Percentiles rank a stretch among this genome's conserved stretches.
These are phyloP conservation scores for Sarotherodon lohbergeri DNA, from an alignment of 2,113 vertebrate species.

Conservation along the genomic window DNA sequence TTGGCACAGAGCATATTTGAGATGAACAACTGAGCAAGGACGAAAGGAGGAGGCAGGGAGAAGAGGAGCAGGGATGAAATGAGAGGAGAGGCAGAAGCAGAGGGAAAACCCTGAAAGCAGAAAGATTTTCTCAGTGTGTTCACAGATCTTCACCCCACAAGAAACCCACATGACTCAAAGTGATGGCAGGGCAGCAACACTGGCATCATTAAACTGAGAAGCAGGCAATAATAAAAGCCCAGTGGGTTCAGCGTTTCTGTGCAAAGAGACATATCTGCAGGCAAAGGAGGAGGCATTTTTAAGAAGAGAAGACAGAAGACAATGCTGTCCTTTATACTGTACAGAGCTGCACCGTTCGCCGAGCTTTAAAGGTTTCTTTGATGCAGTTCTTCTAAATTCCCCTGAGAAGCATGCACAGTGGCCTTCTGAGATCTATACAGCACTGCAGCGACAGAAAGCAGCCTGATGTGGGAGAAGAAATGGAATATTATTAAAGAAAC, in stretches of 20 bases:
- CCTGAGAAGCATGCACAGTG: not conserved
- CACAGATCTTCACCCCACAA: not conserved
- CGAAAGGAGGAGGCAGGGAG: not conserved
- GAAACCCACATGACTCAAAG: constrained; percentile 21
- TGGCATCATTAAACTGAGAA: constrained; percentile 16
- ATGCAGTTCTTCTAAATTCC: not conserved
- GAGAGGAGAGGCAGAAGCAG: not conserved
- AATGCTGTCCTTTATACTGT: not conserved
- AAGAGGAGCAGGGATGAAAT: not conserved
- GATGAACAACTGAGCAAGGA: not conserved
- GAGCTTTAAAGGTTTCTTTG: not conserved
- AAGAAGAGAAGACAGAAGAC: not conserved
- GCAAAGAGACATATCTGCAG: not conserved
- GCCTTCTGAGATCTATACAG: not conserved
- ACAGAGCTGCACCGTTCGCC: not conserved
- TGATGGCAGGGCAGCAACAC: not conserved
- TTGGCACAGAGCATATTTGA: not conserved
- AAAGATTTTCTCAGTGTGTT: not conserved
- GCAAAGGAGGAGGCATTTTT: not conserved
- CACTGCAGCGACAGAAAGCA: not conserved
- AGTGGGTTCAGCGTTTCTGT: not conserved
- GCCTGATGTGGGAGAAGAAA: not conserved
- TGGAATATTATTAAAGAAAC: rapidly evolving
- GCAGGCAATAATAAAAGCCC: constrained; percentile 7
- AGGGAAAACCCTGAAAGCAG: not conserved